Percentiles rank a stretch among this genome's conserved stretches.
Evolutionary conservation across 37 sponge, comb jelly and placozoan genomes (phyloP).

Genomic region (Oscarella lobularis): DNA sequence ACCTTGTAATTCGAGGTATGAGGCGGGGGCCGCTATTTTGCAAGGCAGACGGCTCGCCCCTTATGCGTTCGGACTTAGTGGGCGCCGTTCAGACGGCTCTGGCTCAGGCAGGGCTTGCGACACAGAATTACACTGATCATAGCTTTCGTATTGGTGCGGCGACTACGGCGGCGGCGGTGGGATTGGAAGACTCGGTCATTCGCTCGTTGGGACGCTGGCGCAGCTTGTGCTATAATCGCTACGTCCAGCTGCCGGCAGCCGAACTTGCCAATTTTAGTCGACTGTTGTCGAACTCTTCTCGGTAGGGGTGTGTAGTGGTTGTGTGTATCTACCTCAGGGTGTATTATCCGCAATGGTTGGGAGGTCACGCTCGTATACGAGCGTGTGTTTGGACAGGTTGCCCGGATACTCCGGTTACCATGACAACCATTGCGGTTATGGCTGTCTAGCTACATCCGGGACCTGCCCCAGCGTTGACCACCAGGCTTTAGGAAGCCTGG

Average conservation of each 20-base stretch:
- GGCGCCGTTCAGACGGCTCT: not conserved
- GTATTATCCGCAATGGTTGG: no score
- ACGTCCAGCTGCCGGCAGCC: not conserved
- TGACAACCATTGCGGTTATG: no score
- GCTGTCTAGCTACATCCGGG: no score
- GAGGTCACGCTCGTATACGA: no score
- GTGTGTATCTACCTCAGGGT: not conserved
- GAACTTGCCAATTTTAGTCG: not conserved
- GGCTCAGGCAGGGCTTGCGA: not conserved
- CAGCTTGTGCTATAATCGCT: not conserved
- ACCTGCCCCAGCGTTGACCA: no score
- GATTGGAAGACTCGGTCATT: not conserved
- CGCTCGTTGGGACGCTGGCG: not conserved
- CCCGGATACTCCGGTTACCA: no score
- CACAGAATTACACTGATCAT: not conserved
- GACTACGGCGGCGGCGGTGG: not conserved
- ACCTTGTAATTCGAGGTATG: not conserved
- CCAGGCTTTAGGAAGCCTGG: no score
- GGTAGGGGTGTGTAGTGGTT: not conserved
- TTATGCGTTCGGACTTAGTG: not conserved
- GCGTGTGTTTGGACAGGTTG: no score
- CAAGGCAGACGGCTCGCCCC: not conserved
- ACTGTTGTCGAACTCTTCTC: not conserved
- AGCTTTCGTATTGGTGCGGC: not conserved
- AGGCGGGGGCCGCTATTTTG: not conserved